Evolutionary conservation across 2,797 vertebrate genomes (phyloP), one percentile per base, ranked within the genome.

Genomic region (Borostomias antarcticus): DNA sequence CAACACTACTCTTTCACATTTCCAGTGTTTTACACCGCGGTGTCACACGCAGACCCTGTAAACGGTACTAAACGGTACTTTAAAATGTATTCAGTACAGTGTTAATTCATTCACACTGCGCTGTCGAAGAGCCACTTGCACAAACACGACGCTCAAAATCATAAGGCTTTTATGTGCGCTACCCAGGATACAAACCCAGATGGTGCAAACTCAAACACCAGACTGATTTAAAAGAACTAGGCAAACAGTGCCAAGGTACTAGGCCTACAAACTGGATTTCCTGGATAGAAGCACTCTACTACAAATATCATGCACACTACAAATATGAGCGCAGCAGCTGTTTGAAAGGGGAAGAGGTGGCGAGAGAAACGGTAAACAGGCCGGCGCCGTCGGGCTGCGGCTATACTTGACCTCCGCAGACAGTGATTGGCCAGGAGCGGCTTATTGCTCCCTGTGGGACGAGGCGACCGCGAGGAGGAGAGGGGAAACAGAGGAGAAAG

Each of bases 381-480:
- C 21, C 11, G 21, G 19, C 9, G 19, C 29, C 8, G 30, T 33
- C 6, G 56, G 13, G 5, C 30, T 8, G 1, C 15, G n/a, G 47
- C 28, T 3, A n/a, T 2, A 13, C 26, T 30, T 30, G 52, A 54
- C 52, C 52, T n/a, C 28, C 30, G 35, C 56, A 35, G 19, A 37
- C 17, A 29, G 23, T 66, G 40, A 72, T 45, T 37, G 58, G 66
- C 57, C 59, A 29, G 30, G 28, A 30, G 19, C 11, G 19, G 30
- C 29, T 40, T 57, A 56, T 62, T 51, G 25, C 54, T 25, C 58
- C 40, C 43, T 33, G 35, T 47, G 47, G 48, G 17, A 13, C 19
- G 17, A 51, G 53, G 57, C 61, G 28, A 61, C 29, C 35, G 29
- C 5, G 29, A 50, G 53, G 28, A 58, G 30, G 50, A 40, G 33